Base-by-base conservation (phyloP, 2,113 vertebrate genomes). In the Crotalus helleri region DNA sequence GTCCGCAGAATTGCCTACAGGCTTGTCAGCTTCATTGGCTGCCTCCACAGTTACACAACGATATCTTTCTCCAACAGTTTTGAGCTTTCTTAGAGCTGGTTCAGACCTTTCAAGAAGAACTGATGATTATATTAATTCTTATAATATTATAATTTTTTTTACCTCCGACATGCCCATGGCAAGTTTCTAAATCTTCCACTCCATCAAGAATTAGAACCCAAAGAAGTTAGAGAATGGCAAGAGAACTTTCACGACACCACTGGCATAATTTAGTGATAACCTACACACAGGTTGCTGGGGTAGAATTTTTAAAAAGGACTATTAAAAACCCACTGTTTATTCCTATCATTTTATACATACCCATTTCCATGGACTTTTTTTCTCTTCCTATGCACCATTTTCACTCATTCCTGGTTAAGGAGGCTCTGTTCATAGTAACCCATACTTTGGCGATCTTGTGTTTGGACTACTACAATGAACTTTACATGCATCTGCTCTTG, bases 1-100 rank as follows among this genome's bases (percentile, higher is more conserved):
- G 55, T 23, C 90, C 0, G 0, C 29, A 4, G 15, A 23, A 26
- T 3, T 0, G 44, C 96, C 91, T 29, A 26, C 87, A 74, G 0
- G 26, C 89, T 51, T 0, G 33, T 88, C 57, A 64, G 74, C 69
- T 61, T 17, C 23, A 0, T 19, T 55, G 85, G 90, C 92, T 13
- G n/a, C 19, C 54, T 69, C 39, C 13, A 64, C 57, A 54, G 21
- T 86, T 33, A 21, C 21, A 44, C 55, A 15, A 21, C 21, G 11
- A 85, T 91, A 55, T 86, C 53, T 85, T 86, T 26, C 44, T 46
- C 26, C 26, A 29, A n/a, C 1, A 12, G 81, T 49, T 49, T 12
- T 46, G 81, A 87, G 81, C 91, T 49, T 59, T 49, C 44, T 59
- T 46, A 21, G 44, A 46, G 17, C 9, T 49, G 55, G 55, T 58